Percentiles rank a stretch among this genome's conserved stretches.
phyloP scores from a whole-genome alignment of 2,113 vertebrate species.

The Brienomyrus brachyistius region DNA sequence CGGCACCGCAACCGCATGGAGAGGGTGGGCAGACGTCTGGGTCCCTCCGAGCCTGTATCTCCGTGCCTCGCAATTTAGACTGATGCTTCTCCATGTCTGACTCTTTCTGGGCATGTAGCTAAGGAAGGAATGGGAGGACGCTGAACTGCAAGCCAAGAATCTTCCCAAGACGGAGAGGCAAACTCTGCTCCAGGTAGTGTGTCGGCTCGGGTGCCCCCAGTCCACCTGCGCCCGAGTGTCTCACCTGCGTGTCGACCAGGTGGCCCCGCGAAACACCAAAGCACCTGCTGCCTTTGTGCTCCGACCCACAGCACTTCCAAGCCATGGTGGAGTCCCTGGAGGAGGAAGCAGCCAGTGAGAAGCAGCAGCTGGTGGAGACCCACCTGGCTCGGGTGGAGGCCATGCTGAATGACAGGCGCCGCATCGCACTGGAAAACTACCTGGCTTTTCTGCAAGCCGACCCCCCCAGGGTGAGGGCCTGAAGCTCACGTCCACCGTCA shows the following conservation, averaged over 20 bases:
- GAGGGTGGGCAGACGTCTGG: conserved; percentile 55
- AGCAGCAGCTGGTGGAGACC: conserved; percentile 94
- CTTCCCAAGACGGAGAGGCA: conserved; percentile 90
- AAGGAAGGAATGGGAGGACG: conserved; percentile 97
- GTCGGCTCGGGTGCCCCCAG: too few relatives aligned
- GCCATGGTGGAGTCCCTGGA: conserved; percentile 88
- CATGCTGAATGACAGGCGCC: conserved; percentile 83
- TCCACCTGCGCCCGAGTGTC: neutral
- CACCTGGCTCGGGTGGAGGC: conserved; percentile 92
- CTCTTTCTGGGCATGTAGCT: conserved; percentile 58
- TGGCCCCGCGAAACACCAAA: neutral
- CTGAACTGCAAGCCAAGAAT: conserved; percentile 83
- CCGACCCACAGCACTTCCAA: conserved; percentile 78
- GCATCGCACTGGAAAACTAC: conserved; percentile 87
- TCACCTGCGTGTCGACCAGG: neutral
- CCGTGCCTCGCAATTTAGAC: conserved; percentile 4
- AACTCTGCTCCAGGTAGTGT: conserved; percentile 84
- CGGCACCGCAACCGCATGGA: conserved; percentile 89
- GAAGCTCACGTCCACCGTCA: too few relatives aligned
- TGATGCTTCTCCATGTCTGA: neutral
- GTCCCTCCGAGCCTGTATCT: conserved; percentile 19
- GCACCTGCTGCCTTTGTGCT: neutral
- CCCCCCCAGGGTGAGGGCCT: conserved; percentile 68
- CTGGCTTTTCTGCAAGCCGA: conserved; percentile 79
- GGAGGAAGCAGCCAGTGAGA: conserved; percentile 88